A percentile compares a stretch with the other conserved stretches of the same genome.
These are phyloP conservation scores for Griposia aprilina DNA, from an alignment of 2,888 invertebrate species.

Conservation along the genomic window DNA sequence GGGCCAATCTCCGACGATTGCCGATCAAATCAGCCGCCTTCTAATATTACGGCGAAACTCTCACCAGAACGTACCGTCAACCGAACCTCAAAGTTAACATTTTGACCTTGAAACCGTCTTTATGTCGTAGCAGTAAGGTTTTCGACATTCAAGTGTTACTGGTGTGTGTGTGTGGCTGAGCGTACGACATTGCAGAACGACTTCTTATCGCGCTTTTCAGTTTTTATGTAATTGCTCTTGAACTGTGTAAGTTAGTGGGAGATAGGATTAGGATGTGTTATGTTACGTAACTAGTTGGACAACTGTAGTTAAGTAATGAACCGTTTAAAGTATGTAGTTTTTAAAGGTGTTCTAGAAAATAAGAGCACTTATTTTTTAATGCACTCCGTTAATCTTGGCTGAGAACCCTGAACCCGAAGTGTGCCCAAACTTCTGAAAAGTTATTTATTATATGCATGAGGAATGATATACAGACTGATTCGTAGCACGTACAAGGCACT, in stretches of 20 bases:
- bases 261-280: conserved; percentile 1
- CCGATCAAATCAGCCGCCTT: conserved; percentile 37
- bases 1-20: conserved; percentile 51
- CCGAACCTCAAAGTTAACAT: not conserved
- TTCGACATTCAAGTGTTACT: not conserved
- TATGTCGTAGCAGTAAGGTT: not conserved
- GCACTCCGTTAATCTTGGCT: not conserved
- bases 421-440: conserved; percentile 1
- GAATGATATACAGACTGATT: not conserved
- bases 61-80: conserved; percentile 19
- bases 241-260: conserved; percentile 16
- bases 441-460: conserved; percentile 4
- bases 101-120: not conserved
- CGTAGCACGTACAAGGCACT: not conserved
- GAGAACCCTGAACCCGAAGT: conserved; percentile 1
- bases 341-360: not conserved
- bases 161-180: not conserved
- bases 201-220: conserved; percentile 35
- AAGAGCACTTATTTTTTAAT: not conserved
- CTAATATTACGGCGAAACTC: conserved; percentile 24
- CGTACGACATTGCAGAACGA: conserved; percentile 27
- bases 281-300: not conserved
- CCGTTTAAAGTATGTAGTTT: too few relatives aligned
- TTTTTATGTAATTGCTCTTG: conserved; percentile 48
- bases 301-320: not conserved